Percentiles rank a stretch among this genome's conserved stretches.
Evolutionary conservation across 2,888 invertebrate species (phyloP).

Genomic region (Microchrysa polita): DNA sequence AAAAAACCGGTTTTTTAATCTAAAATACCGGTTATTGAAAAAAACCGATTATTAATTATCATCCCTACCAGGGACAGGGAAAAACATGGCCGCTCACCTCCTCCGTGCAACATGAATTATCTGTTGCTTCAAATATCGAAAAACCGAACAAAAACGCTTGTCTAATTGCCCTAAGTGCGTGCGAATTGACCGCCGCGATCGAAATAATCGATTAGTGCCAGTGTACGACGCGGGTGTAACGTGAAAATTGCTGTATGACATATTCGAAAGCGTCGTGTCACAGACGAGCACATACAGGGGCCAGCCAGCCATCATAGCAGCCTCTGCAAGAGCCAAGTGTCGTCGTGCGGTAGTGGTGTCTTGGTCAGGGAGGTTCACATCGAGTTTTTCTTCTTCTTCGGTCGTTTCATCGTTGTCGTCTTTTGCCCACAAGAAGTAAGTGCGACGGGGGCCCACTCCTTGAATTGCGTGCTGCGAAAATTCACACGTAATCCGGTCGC

Average conservation of each 20-base stretch:
- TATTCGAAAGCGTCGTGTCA: conserved; percentile 49
- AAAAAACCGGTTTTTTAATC: too few relatives aligned
- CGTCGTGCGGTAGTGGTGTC: conserved; percentile 42
- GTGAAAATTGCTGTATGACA: conserved; percentile 34
- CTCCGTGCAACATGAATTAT: conserved; percentile 46
- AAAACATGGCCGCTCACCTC: conserved; percentile 48
- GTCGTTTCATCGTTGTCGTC: too few relatives aligned
- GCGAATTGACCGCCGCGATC: background rate
- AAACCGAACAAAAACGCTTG: conserved; percentile 34
- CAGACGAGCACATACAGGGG: too few relatives aligned
- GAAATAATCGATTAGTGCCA: conserved; percentile 31
- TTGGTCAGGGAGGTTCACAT: conserved; percentile 38
- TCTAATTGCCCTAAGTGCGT: conserved; percentile 14
- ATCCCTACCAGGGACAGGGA: too few relatives aligned
- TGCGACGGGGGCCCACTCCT: conserved; percentile 3
- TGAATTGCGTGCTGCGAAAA: conserved; percentile 12
- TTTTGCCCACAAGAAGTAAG: background rate
- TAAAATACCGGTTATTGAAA: too few relatives aligned
- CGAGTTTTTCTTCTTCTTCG: conserved; percentile 33
- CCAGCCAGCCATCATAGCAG: too few relatives aligned
- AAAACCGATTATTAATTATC: too few relatives aligned
- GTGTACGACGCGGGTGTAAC: background rate
- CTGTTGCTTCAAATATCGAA: conserved; percentile 47
- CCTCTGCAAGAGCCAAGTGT: conserved; percentile 20
- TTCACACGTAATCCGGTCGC: background rate